Evolutionary conservation across 1,140 invertebrate genomes (phyloP), one percentile per base, ranked within the genome.

Genomic region (Copidosoma floridanum): DNA sequence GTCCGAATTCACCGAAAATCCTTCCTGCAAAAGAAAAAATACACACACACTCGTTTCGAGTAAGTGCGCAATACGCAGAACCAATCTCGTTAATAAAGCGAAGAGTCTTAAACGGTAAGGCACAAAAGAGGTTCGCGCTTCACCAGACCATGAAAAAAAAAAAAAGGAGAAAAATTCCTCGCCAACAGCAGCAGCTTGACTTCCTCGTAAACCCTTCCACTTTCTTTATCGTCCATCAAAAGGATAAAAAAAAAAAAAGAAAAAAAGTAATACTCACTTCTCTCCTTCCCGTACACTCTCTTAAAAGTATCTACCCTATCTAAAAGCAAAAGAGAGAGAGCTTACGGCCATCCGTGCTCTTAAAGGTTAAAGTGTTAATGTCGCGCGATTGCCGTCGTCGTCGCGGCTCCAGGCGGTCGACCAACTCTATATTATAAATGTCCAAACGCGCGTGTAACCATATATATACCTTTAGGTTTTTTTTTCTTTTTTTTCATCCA

Each of bases 321-420:
- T 16, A 5, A 40, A 14, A 40, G 14, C 12, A 16, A 40, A 14
- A 5, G 37, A 41, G 56, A 43, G 54, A 54, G 57, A 65, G 53
- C 46, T n/a, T n/a, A n/a, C n/a, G n/a, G n/a, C n/a, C n/a, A n/a
- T n/a, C n/a, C n/a, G n/a, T n/a, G n/a, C n/a, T n/a, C n/a, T n/a
- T 66, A 62, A 69, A 65, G 68, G 68, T 71, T 71, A 71, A 71
- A 71, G 70, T 68, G 66, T 68, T 71, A 71, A 71, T 68, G 69
- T 65, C 52, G 67, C 65, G 68, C 66, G 68, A 70, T 70, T 69
- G 66, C 67, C 65, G 60, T 70, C 68, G 66, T 65, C 65, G 60
- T 7, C 65, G 52, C 58, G 66, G 63, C 69, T 66, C 70, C 68
- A 67, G 46, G 27, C 50, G 47, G 64, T 44, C 67, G 58, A 58